A percentile compares a stretch with the other conserved stretches of the same genome.
Evolutionary conservation across 2,797 vertebrate genomes (phyloP).

Genomic region (Glyptemys insculpta): DNA sequence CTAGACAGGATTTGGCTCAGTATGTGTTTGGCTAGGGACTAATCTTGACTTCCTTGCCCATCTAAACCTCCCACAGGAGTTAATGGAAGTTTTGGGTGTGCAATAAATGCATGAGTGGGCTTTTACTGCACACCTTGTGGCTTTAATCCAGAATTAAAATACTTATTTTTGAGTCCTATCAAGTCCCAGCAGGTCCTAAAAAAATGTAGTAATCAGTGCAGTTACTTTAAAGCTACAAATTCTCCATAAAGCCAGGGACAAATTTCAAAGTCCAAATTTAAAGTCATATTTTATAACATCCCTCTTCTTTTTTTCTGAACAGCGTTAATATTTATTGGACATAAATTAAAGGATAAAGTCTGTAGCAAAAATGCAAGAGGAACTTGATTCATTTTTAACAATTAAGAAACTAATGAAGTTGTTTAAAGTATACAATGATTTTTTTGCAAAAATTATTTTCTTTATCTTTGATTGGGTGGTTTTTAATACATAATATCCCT

Average conservation of each 20-base stretch:
- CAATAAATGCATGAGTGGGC: constrained; percentile 23
- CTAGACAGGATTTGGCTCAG: constrained; percentile 18
- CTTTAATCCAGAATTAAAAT: constrained; percentile 28
- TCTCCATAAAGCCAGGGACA: neutral
- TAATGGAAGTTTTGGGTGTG: neutral
- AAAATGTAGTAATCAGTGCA: neutral
- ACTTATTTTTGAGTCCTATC: neutral
- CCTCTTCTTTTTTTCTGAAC: neutral
- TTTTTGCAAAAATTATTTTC: constrained; percentile 25
- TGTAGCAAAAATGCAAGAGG: neutral
- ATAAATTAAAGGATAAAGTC: constrained; percentile 10
- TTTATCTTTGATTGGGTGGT: neutral
- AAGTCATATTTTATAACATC: neutral
- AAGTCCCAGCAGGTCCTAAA: constrained; percentile 5
- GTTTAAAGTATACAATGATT: neutral
- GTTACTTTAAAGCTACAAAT: neutral
- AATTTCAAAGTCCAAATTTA: neutral
- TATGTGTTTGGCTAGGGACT: constrained; percentile 18
- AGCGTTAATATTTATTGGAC: constrained; percentile 1
- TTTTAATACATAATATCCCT: neutral
- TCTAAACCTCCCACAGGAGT: neutral
- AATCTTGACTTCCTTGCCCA: neutral
- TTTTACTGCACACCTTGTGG: neutral
- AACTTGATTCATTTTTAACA: constrained; percentile 34
- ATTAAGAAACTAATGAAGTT: neutral